These are phyloP conservation scores for Menidia menidia DNA, from an alignment of 2,797 vertebrate genomes.

Conservation along the genomic window DNA sequence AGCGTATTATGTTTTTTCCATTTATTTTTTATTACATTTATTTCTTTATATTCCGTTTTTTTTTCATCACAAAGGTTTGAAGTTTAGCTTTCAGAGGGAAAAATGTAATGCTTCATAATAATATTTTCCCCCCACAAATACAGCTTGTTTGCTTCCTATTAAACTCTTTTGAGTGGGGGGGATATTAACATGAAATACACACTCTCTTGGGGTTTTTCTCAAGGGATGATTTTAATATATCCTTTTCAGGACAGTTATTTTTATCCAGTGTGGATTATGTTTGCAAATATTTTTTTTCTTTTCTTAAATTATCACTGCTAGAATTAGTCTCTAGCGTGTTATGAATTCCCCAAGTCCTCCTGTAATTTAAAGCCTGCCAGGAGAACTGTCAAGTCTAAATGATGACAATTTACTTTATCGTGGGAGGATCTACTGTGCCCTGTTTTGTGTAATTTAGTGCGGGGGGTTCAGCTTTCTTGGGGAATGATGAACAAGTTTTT, in stretches of 20 bases:
- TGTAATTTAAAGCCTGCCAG: constrained; percentile 8
- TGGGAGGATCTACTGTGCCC: background rate
- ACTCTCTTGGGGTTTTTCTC: constrained; percentile 4
- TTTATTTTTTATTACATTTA: too few relatives aligned
- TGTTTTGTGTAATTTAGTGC: background rate
- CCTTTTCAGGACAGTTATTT: constrained; percentile 18
- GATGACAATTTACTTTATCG: background rate
- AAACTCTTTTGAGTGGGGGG: background rate
- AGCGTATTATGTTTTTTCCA: constrained; percentile 24
- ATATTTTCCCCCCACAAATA: background rate
- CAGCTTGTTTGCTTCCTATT: background rate
- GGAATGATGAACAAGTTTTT: background rate
- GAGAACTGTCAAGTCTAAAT: background rate
- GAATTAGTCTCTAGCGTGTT: background rate
- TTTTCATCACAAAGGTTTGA: constrained; percentile 25
- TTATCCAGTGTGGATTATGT: background rate
- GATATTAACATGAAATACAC: background rate
- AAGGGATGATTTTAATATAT: constrained; percentile 1
- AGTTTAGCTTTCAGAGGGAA: constrained; percentile 18
- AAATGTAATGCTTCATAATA: constrained; percentile 11
- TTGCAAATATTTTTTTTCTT: background rate
- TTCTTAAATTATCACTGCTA: constrained; percentile 9
- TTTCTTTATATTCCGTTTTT: constrained; percentile 31
- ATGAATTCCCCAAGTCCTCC: constrained; percentile 1
- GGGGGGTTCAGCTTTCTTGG: constrained; percentile 3